A percentile compares a stretch with the other conserved stretches of the same genome.
phyloP scores from a whole-genome alignment of 2,113 vertebrate genomes.

The Cacatua alba region DNA sequence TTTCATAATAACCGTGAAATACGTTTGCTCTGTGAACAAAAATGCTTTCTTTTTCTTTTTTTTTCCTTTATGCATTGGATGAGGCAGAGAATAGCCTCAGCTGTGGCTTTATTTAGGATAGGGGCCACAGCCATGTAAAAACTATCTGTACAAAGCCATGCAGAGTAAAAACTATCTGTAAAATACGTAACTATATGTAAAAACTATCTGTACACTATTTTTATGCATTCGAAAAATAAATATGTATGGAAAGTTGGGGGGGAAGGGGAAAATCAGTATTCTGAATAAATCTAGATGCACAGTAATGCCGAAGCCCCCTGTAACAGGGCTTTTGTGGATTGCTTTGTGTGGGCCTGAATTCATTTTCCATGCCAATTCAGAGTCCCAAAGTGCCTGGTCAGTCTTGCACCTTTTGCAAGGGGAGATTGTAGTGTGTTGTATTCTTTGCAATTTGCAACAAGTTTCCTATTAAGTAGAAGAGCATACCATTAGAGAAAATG shows the following conservation, averaged over 20 bases:
- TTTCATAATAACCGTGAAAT: not conserved
- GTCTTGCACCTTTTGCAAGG: not conserved
- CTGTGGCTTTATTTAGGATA: not conserved
- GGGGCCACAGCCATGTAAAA: not conserved
- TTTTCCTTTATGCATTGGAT: not conserved
- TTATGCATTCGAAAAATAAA: not conserved
- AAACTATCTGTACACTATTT: not conserved
- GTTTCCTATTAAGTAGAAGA: not conserved
- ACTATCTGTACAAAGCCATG: rapidly evolving
- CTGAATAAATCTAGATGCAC: too few species aligned
- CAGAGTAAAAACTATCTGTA: not conserved
- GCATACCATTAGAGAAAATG: not conserved
- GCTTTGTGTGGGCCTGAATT: not conserved
- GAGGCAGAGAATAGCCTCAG: not conserved
- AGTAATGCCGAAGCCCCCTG: rapidly evolving
- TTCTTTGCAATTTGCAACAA: not conserved
- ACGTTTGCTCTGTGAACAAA: not conserved
- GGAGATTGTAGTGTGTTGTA: not conserved
- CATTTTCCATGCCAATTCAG: not conserved
- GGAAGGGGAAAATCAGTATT: rapidly evolving
- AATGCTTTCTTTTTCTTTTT: not conserved
- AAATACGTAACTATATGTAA: not conserved
- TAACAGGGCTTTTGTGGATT: not conserved
- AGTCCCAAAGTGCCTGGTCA: not conserved
- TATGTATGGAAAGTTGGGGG: rapidly evolving